Percentiles rank a stretch among this genome's conserved stretches.
Evolutionary conservation across 2,888 invertebrate genomes (phyloP).

Genomic region (Rhimphoctona megacephalus): DNA sequence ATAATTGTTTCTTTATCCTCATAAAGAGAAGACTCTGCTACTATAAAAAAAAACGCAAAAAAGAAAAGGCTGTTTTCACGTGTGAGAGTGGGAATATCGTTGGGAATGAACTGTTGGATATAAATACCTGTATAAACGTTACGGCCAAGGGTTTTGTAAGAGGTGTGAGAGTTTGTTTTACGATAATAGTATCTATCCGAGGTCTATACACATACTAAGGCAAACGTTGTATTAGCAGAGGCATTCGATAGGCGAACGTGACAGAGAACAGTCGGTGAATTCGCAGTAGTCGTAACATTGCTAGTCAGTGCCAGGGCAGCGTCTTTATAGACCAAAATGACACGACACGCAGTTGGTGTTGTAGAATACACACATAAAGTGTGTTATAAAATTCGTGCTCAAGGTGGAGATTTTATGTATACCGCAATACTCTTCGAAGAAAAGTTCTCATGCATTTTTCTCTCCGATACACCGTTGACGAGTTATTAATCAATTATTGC

Average conservation of each 20-base stretch:
- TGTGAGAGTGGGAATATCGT: slow-evolving; percentile 11
- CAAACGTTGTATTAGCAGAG: slow-evolving; percentile 61
- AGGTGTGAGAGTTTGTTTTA: slow-evolving; percentile 59
- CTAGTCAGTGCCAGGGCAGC: slow-evolving; percentile 46
- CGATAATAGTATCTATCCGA: slow-evolving; percentile 61
- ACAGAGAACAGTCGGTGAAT: slow-evolving; percentile 38
- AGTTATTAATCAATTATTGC: not conserved
- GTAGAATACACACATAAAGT: slow-evolving; percentile 3
- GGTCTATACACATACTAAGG: not conserved
- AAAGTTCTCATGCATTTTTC: not conserved
- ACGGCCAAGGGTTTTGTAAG: not conserved
- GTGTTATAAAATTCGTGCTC: not conserved
- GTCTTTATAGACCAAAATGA: slow-evolving; percentile 46
- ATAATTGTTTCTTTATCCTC: slow-evolving; percentile 61
- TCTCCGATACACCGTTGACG: not conserved
- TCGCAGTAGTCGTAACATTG: slow-evolving; percentile 35
- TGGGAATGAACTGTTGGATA: slow-evolving; percentile 15
- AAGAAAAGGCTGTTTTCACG: slow-evolving; percentile 10
- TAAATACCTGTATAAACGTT: slow-evolving; percentile 49
- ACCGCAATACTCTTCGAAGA: not conserved
- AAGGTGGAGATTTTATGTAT: not conserved
- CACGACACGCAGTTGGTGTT: slow-evolving; percentile 19
- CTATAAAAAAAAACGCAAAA: not conserved
- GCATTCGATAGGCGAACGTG: slow-evolving; percentile 56
- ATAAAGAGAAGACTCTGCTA: slow-evolving; percentile 2